These are phyloP conservation scores for Elegia similella DNA, from an alignment of 2,888 invertebrate species.

Conservation along the genomic window DNA sequence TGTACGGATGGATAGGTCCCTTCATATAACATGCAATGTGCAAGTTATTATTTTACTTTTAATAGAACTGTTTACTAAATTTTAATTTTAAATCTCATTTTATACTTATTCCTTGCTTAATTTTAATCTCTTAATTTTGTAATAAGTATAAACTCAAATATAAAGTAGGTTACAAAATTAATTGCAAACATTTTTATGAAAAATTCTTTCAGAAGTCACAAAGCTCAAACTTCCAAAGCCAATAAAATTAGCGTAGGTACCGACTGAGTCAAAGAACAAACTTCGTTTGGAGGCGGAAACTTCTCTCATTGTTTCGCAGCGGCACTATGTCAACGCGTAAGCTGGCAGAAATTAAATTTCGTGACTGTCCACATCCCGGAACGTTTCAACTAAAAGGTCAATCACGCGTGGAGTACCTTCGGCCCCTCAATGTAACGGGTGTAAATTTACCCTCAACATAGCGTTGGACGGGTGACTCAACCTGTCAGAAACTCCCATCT, in stretches of 20 bases:
- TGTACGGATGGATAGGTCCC: too few relatives aligned
- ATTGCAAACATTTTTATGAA: background rate
- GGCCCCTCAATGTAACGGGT: too few relatives aligned
- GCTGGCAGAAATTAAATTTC: slow-evolving; percentile 1
- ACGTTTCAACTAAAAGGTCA: background rate
- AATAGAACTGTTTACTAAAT: too few relatives aligned
- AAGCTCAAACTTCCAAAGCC: background rate
- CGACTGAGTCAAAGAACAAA: slow-evolving; percentile 6
- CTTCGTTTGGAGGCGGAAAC: slow-evolving; percentile 1
- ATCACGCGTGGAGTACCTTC: background rate
- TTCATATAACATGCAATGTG: too few relatives aligned
- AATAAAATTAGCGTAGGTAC: slow-evolving; percentile 7
- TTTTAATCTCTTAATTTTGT: too few relatives aligned
- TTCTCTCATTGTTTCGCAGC: slow-evolving; percentile 6
- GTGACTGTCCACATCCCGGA: background rate
- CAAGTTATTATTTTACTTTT: too few relatives aligned
- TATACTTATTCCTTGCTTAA: too few relatives aligned
- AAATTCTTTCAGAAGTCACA: background rate
- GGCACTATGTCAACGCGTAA: background rate
- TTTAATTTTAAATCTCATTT: too few relatives aligned
- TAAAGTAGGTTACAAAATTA: background rate
- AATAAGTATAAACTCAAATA: too few relatives aligned
- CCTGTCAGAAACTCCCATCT: too few relatives aligned
- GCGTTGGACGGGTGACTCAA: too few relatives aligned
- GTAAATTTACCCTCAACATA: too few relatives aligned